phyloP scores from a whole-genome alignment of 2,113 vertebrate species.

The Anas platyrhynchos region DNA sequence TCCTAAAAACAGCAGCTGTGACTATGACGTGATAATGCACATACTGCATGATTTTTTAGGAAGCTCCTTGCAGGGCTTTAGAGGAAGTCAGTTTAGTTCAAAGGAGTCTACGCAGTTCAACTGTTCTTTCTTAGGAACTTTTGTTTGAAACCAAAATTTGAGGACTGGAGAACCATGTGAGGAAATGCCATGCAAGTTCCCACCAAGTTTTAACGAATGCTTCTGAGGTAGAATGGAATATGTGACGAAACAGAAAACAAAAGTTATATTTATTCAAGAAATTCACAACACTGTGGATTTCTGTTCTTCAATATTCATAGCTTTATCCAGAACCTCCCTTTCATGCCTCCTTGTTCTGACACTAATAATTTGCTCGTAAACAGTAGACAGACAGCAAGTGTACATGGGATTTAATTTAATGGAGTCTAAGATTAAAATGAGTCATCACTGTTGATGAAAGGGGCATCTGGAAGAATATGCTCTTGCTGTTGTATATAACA shows the following conservation, averaged over 20 bases:
- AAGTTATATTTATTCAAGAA: neutral
- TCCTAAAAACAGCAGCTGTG: neutral
- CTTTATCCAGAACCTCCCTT: neutral
- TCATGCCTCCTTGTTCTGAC: neutral
- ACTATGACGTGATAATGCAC: neutral
- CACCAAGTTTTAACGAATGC: neutral
- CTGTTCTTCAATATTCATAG: neutral
- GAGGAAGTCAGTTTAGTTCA: neutral
- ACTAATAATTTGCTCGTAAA: neutral
- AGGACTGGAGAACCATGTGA: neutral
- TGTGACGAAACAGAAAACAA: neutral
- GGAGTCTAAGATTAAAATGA: neutral
- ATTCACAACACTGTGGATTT: neutral
- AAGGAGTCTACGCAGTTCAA: neutral
- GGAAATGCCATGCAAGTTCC: neutral
- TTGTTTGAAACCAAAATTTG: neutral
- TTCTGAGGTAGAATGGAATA: neutral
- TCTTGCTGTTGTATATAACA: fast-evolving
- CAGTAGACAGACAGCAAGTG: conserved; percentile 20
- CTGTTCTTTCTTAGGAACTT: neutral
- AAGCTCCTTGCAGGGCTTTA: neutral
- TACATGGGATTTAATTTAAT: neutral
- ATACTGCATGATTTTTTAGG: neutral
- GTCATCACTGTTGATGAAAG: neutral
- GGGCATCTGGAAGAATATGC: neutral